Conservation (phyloP, 2,888 invertebrate genomes). For the Anodontia alba region DNA sequence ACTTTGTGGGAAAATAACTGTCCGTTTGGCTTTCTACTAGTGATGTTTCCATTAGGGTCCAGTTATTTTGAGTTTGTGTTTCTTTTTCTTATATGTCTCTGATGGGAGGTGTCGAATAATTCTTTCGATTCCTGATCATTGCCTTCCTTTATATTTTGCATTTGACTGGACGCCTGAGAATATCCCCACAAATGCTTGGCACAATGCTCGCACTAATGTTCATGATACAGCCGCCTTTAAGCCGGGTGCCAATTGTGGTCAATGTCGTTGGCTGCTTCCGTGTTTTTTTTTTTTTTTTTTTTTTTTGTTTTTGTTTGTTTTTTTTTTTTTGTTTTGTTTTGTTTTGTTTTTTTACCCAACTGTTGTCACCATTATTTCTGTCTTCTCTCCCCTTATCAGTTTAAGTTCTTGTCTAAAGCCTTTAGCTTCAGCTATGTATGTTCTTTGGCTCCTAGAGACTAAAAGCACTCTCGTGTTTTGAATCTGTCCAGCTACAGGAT, state of each 20-base stretch:
- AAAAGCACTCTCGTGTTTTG: constrained; percentile 14
- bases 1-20: too few species aligned
- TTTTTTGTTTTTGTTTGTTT: too few species aligned
- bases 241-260: constrained; percentile 9
- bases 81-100: too few species aligned
- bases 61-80: too few species aligned
- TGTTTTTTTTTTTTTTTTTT: constrained; percentile 12
- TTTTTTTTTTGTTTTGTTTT: too few species aligned
- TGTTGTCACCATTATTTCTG: not conserved
- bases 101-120: too few species aligned
- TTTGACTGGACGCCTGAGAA: constrained; percentile 12
- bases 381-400: not conserved
- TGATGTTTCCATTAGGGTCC: not conserved
- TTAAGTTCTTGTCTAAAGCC: constrained; percentile 12
- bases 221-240: constrained; percentile 17
- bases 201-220: constrained; percentile 20
- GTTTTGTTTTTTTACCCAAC: constrained; percentile 19
- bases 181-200: constrained; percentile 13
- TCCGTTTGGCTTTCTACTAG: not conserved
- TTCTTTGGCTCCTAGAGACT: constrained; percentile 29
- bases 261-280: not conserved
- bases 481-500: constrained; percentile 9
- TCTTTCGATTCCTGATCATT: too few species aligned
- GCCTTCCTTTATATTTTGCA: too few species aligned
- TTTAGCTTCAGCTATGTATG: constrained; percentile 22